Evolutionary conservation across 2,797 vertebrate species (phyloP).

Genomic region (Epinephelus awoara): DNA sequence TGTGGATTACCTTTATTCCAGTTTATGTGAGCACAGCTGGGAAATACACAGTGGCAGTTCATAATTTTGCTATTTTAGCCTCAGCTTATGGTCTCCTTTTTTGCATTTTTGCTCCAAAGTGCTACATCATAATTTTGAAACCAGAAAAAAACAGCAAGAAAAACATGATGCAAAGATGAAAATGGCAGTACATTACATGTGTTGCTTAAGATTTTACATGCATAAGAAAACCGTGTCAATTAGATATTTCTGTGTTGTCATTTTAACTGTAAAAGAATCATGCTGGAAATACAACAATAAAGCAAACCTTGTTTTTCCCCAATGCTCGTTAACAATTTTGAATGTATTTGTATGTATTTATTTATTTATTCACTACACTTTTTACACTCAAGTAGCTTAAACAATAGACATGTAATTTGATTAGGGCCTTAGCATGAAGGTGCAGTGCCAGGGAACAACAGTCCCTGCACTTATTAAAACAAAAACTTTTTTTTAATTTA

Average conservation of each 20-base stretch:
- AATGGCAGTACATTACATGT: background rate
- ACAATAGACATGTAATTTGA: too few species aligned
- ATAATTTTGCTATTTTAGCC: conserved; percentile 85
- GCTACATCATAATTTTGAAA: conserved; percentile 80
- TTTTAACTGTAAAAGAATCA: background rate
- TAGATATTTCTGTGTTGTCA: background rate
- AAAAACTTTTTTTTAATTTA: too few species aligned
- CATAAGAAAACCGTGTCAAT: background rate
- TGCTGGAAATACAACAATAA: background rate
- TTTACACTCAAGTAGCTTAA: too few species aligned
- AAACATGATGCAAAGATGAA: conserved; percentile 73
- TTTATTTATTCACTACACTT: too few species aligned
- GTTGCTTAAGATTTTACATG: accelerated
- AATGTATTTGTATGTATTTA: too few species aligned
- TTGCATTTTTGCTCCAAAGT: conserved; percentile 85
- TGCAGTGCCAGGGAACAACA: too few species aligned
- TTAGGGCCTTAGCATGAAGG: too few species aligned
- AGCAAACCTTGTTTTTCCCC: background rate
- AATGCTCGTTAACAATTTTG: background rate
- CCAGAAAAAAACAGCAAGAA: conserved; percentile 81
- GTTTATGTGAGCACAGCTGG: conserved; percentile 84
- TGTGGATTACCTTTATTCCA: conserved; percentile 86
- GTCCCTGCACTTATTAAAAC: too few species aligned
- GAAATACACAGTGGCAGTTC: conserved; percentile 83
- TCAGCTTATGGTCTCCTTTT: conserved; percentile 82